These are phyloP conservation scores for Drosophila tsacasi DNA, from an alignment of 1,140 invertebrate genomes.

Conservation along the genomic window DNA sequence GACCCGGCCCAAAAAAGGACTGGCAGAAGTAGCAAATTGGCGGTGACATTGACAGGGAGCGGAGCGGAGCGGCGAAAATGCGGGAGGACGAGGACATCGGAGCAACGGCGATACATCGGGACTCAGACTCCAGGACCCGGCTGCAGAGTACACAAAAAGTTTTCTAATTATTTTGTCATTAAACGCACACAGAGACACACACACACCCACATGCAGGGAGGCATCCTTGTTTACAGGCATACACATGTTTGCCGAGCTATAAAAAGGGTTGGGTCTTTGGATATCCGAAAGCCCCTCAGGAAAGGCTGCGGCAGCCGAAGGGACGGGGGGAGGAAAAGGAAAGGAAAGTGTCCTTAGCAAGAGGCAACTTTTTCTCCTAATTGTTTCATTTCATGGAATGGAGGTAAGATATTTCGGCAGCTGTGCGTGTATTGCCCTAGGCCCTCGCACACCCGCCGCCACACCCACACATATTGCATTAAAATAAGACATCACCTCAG, in stretches of 20 bases:
- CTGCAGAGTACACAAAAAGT: constrained; percentile 83
- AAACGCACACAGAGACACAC: constrained; percentile 71
- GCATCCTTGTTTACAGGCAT: constrained; percentile 75
- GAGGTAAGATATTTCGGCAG: constrained; percentile 83
- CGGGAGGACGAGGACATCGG: constrained; percentile 19
- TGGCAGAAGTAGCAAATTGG: constrained; percentile 71
- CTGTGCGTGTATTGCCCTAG: constrained; percentile 81
- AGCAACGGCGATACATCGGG: constrained; percentile 15
- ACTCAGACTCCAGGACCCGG: constrained; percentile 41
- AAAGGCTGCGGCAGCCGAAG: not conserved
- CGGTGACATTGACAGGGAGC: constrained; percentile 74
- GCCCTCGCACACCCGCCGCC: constrained; percentile 39
- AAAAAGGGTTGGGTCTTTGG: constrained; percentile 79
- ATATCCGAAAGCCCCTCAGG: constrained; percentile 71
- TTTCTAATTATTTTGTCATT: constrained; percentile 84
- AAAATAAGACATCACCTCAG: constrained; percentile 77
- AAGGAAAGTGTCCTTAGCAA: constrained; percentile 61
- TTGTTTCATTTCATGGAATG: constrained; percentile 83
- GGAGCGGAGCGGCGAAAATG: constrained; percentile 17
- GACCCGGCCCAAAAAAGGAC: constrained; percentile 7
- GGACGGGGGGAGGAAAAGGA: not conserved
- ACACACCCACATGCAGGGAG: constrained; percentile 19
- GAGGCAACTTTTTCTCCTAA: constrained; percentile 82
- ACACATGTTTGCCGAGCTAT: constrained; percentile 80
- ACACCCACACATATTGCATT: constrained; percentile 55